A percentile compares a stretch with the other conserved stretches of the same genome.
Conservation (phyloP, 1,140 invertebrate species). For the Bradysia coprophila region DNA sequence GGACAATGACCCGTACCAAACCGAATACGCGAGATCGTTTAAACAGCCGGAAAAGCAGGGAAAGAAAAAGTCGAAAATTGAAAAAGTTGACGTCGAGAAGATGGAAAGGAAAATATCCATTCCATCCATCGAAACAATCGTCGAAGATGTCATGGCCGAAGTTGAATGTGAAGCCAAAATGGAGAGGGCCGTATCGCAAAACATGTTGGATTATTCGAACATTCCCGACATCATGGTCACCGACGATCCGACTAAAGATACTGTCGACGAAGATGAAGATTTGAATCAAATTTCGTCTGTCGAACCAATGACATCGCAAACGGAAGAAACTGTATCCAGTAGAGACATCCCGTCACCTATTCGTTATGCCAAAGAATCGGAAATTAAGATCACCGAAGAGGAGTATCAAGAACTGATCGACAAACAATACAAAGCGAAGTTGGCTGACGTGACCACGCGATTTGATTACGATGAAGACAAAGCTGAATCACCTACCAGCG, state of each 20-base stretch:
- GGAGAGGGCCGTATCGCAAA: slow-evolving; percentile 18
- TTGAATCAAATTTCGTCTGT: background rate
- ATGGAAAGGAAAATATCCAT: background rate
- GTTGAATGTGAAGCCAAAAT: slow-evolving; percentile 27
- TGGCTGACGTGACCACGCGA: slow-evolving; percentile 22
- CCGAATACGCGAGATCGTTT: slow-evolving; percentile 22
- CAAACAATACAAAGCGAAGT: slow-evolving; percentile 19
- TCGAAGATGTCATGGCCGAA: slow-evolving; percentile 32
- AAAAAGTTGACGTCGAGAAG: background rate
- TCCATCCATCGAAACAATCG: slow-evolving; percentile 20
- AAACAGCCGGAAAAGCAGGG: slow-evolving; percentile 14
- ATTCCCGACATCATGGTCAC: slow-evolving; percentile 53
- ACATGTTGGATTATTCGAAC: slow-evolving; percentile 23
- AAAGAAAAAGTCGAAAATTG: slow-evolving; percentile 10
- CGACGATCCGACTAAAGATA: slow-evolving; percentile 26
- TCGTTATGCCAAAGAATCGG: background rate
- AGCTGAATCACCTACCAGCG: slow-evolving; percentile 61
- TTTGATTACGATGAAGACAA: slow-evolving; percentile 31
- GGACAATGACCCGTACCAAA: slow-evolving; percentile 22
- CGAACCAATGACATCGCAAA: background rate
- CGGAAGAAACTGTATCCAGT: too few species aligned
- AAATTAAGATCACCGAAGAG: background rate
- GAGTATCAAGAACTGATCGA: slow-evolving; percentile 18
- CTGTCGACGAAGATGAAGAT: slow-evolving; percentile 12
- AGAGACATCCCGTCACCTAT: background rate